phyloP scores from a whole-genome alignment of 2,888 invertebrate genomes.

The Cacoxenus indagator region DNA sequence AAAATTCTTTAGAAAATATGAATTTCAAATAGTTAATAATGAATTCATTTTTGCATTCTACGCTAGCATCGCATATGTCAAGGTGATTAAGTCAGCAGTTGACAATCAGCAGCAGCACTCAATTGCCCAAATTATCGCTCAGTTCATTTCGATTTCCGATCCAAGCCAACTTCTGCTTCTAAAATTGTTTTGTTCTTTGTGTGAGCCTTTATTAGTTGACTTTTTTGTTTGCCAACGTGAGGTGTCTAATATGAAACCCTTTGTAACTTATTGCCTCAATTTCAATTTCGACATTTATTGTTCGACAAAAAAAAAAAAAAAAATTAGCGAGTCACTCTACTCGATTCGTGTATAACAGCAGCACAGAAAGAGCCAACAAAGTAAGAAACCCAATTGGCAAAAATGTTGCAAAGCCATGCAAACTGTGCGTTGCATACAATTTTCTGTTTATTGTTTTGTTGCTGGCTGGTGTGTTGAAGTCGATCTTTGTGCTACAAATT shows the following conservation, averaged over 20 bases:
- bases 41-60: not conserved
- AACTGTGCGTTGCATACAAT: slow-evolving; percentile 54
- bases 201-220: slow-evolving; percentile 36
- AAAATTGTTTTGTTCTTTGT: slow-evolving; percentile 10
- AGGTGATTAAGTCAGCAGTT: slow-evolving; percentile 6
- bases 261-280: slow-evolving; percentile 43
- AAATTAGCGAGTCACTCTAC: slow-evolving; percentile 28
- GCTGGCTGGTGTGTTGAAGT: slow-evolving; percentile 9
- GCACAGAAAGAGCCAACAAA: slow-evolving; percentile 34
- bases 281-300: slow-evolving; percentile 52
- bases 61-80: not conserved
- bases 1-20: not conserved
- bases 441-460: slow-evolving; percentile 40
- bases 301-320: slow-evolving; percentile 28
- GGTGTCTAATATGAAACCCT: slow-evolving; percentile 44
- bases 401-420: slow-evolving; percentile 59
- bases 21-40: not conserved
- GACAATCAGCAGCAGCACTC: not conserved
- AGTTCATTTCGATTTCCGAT: not conserved
- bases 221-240: slow-evolving; percentile 30
- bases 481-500: not conserved
- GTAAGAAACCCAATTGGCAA: slow-evolving; percentile 58
- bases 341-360: not conserved
- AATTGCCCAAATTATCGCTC: not conserved
- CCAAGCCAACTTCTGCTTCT: slow-evolving; percentile 10